Evolutionary conservation across 53 echinoderm and acorn worm genomes (phyloP).

Genomic region (Stichopus horrens): DNA sequence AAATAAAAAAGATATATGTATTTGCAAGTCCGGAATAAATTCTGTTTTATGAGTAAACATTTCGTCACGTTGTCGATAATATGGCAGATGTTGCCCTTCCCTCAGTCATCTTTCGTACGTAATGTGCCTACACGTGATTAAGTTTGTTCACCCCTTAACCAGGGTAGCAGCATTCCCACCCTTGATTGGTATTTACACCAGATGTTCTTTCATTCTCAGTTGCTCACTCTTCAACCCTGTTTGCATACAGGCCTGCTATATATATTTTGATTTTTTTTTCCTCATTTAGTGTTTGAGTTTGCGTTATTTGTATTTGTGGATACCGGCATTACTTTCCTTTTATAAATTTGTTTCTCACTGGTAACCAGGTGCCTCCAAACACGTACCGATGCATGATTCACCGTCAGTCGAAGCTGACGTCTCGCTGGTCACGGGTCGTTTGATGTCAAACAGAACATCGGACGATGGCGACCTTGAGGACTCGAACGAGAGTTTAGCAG

Average conservation of each 20-base stretch:
- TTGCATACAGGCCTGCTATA: too few relatives aligned
- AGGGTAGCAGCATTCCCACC: too few relatives aligned
- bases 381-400: slow-evolving; percentile 63
- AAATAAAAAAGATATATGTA: too few relatives aligned
- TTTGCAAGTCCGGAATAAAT: too few relatives aligned
- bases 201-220: neutral
- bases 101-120: too few relatives aligned
- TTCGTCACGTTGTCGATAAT: too few relatives aligned
- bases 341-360: neutral
- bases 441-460: slow-evolving; percentile 57
- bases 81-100: too few relatives aligned
- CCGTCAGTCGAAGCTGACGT: slow-evolving; percentile 60
- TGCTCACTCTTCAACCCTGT: too few relatives aligned
- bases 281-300: neutral
- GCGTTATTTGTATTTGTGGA: too few relatives aligned
- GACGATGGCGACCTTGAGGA: slow-evolving; percentile 52
- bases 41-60: too few relatives aligned
- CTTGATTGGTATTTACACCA: neutral
- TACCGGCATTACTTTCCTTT: neutral
- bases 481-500: slow-evolving; percentile 1
- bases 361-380: slow-evolving; percentile 63
- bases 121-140: too few relatives aligned
- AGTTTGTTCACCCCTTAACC: too few relatives aligned
- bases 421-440: slow-evolving; percentile 76
- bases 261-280: neutral